A percentile compares a stretch with the other conserved stretches of the same genome.
Conservation (phyloP, 2,888 invertebrate species). For the Rhopalosiphum nymphaeae region DNA sequence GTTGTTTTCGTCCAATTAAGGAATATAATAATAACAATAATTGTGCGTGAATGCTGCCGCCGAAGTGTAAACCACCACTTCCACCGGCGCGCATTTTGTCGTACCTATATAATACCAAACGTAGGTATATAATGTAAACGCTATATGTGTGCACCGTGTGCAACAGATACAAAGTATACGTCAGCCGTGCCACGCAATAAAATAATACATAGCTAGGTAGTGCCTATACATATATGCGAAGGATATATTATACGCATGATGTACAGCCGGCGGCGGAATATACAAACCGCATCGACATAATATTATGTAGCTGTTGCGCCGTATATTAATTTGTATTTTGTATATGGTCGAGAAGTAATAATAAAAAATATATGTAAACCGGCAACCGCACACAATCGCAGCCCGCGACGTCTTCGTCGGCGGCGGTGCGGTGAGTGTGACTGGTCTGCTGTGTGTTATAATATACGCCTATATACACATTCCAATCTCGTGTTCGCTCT, state of each 20-base stretch:
- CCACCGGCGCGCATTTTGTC: neutral
- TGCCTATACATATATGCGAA: neutral
- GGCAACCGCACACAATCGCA: neutral
- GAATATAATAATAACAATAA: constrained; percentile 43
- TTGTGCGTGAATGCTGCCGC: constrained; percentile 10
- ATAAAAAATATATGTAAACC: neutral
- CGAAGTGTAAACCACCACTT: constrained; percentile 43
- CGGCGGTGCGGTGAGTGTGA: neutral
- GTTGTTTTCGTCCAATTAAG: constrained; percentile 35
- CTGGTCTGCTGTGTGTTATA: neutral
- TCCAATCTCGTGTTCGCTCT: neutral
- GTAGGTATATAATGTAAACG: no score
- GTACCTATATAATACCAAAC: neutral
- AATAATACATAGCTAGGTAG: neutral
- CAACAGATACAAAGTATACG: neutral
- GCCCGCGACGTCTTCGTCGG: neutral
- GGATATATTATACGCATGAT: neutral
- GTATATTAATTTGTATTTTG: constrained; percentile 2
- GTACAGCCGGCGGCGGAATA: neutral
- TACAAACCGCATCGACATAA: neutral
- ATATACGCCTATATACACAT: neutral
- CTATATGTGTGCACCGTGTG: no score
- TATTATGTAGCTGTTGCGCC: neutral
- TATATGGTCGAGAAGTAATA: neutral
- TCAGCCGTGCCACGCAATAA: neutral